Conservation (phyloP, 35 echinoderm and acorn worm species). For the Amphiura filiformis region DNA sequence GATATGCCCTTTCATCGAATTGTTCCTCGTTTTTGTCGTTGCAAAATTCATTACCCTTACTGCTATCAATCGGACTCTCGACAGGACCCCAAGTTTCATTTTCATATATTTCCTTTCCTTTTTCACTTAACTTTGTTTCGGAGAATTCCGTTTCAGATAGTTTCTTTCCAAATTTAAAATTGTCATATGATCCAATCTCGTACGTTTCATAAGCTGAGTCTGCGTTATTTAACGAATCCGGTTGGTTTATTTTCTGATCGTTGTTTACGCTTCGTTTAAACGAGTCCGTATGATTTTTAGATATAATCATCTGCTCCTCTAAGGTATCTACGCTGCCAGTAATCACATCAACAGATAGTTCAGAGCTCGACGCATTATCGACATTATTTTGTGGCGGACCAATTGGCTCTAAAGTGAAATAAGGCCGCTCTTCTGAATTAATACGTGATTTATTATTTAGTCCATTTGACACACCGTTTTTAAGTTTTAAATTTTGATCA, state of each 20-base stretch:
- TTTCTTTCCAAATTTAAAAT: too few relatives aligned
- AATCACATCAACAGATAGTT: not conserved
- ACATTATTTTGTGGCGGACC: not conserved
- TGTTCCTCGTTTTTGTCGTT: not conserved
- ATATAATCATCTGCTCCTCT: not conserved
- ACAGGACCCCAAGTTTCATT: not conserved
- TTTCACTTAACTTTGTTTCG: too few relatives aligned
- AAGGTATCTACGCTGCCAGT: not conserved
- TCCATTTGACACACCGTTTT: not conserved
- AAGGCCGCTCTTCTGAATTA: not conserved
- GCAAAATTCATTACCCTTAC: not conserved
- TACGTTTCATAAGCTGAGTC: not conserved
- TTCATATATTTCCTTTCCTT: too few relatives aligned
- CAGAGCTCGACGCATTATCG: not conserved
- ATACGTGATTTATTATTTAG: not conserved
- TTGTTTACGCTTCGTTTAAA: not conserved
- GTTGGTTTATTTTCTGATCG: not conserved
- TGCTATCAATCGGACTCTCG: not conserved
- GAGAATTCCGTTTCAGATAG: too few relatives aligned
- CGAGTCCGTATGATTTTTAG: not conserved
- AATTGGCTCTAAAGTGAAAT: not conserved
- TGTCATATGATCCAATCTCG: not conserved
- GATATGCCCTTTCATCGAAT: not conserved
- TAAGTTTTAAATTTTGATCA: not conserved
- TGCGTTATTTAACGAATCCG: not conserved